Conservation (phyloP, 1,140 invertebrate genomes). For the Macrotrachela quadricornifera region DNA sequence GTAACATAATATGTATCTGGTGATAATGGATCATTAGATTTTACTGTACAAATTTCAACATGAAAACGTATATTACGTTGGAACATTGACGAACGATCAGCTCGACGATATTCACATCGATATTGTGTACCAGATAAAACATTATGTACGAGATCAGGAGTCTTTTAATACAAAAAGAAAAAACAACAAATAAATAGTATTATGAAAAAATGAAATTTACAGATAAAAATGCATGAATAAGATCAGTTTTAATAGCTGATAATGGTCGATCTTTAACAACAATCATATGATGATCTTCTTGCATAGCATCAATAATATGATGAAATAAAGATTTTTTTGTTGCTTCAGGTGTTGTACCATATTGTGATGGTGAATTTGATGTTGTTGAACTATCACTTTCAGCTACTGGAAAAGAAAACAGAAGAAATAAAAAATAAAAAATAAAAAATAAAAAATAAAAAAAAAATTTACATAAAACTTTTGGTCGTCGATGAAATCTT, state of each 20-base stretch:
- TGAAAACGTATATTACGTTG: conserved; percentile 84
- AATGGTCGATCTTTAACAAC: conserved; percentile 80
- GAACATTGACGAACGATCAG: conserved; percentile 58
- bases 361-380: conserved; percentile 31
- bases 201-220: conserved; percentile 31
- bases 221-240: conserved; percentile 92
- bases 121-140: conserved; percentile 94
- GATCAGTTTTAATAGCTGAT: conserved; percentile 83
- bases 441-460: too few species aligned
- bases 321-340: conserved; percentile 66
- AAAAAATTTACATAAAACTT: too few species aligned
- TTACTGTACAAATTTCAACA: conserved; percentile 36
- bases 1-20: too few species aligned
- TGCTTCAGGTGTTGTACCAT: not conserved
- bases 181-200: conserved; percentile 6
- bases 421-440: too few species aligned
- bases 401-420: not conserved
- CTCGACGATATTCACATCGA: conserved; percentile 78
- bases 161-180: conserved; percentile 39
- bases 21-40: too few species aligned
- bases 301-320: conserved; percentile 66
- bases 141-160: conserved; percentile 88
- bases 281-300: conserved; percentile 77
- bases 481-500: too few species aligned
- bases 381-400: conserved; percentile 46